Base-by-base conservation (phyloP, 2,113 vertebrate species). In the Mola mola region DNA sequence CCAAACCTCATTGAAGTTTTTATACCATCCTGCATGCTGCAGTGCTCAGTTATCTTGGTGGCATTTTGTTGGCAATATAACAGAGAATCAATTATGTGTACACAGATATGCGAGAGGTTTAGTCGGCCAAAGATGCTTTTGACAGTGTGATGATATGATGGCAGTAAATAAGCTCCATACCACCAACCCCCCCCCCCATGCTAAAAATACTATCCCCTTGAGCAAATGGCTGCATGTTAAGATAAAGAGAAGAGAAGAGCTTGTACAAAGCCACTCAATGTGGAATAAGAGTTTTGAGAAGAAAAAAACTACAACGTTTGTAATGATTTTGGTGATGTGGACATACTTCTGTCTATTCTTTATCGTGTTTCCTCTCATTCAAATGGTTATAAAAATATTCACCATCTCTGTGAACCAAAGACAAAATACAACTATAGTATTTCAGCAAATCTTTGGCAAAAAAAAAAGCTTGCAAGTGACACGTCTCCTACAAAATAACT, bases 61-160 rank as follows among this genome's bases (percentile, higher is more conserved):
- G 86, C 90, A 90, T 90, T 92, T 89, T 81, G 70, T 73, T 62
- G 70, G 73, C 52, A 72, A 90, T 90, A 89, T 81, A 91, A 91
- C 90, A 89, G 75, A 87, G 87, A 92, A 92, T 92, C 88, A 91
- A 92, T 93, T 91, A 90, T 81, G 81, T 87, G 80, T 87, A 87
- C 85, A 88, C 83, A 88, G 88, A 91, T 83, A 88, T 64, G 85
- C 31, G 60, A 82, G 87, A 88, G 86, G 83, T 89, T 91, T 90
- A 86, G 79, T 73, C 72, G 67, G 82, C 78, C 81, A 82, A 90
- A 87, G 75, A 88, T 84, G 87, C 80, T 84, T 81, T 83, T 87
- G 88, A 89, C 89, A 90, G 82, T 82, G 78, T 85, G 85, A 85
- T 89, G 86, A 91, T 91, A 76, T 85, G 82, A 87, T 81, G 82